phyloP scores from a whole-genome alignment of 2,888 invertebrate genomes.

The Chelonus formosanus region DNA sequence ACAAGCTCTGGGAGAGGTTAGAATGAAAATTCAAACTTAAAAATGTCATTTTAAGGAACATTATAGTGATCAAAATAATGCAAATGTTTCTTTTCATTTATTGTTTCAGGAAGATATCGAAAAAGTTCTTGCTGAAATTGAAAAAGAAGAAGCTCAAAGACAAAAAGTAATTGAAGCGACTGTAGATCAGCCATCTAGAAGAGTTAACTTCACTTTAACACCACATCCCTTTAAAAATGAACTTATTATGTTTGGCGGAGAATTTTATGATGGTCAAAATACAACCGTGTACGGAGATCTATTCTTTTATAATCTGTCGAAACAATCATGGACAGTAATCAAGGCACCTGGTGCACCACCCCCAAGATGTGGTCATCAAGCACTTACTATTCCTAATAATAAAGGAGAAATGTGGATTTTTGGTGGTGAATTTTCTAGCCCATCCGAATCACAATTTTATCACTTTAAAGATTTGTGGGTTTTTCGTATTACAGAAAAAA shows the following conservation, averaged over 20 bases:
- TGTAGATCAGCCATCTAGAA: conserved; percentile 74
- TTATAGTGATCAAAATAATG: conserved; percentile 13
- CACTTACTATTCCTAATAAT: conserved; percentile 77
- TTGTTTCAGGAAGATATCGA: conserved; percentile 79
- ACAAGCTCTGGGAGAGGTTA: conserved; percentile 84
- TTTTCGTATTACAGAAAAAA: conserved; percentile 76
- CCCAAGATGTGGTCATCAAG: conserved; percentile 90
- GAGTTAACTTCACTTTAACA: conserved; percentile 83
- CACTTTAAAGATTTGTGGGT: conserved; percentile 94
- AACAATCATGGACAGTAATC: conserved; percentile 81
- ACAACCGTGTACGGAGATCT: conserved; percentile 88
- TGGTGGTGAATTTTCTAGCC: conserved; percentile 93
- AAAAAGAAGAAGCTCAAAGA: conserved; percentile 78
- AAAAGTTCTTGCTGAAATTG: conserved; percentile 80
- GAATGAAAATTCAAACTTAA: conserved; percentile 13
- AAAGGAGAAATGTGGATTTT: conserved; percentile 83
- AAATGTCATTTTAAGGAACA: conserved; percentile 21
- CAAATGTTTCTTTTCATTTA: conserved; percentile 3
- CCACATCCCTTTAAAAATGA: conserved; percentile 89
- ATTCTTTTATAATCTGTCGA: conserved; percentile 81
- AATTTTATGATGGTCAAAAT: conserved; percentile 89
- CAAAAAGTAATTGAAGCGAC: conserved; percentile 74
- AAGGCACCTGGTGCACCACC: conserved; percentile 87
- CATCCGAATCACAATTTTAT: conserved; percentile 89
- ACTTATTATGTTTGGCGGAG: conserved; percentile 89